Evolutionary conservation across 2,888 invertebrate species (phyloP).

Genomic region (Ormyrus rosae): DNA sequence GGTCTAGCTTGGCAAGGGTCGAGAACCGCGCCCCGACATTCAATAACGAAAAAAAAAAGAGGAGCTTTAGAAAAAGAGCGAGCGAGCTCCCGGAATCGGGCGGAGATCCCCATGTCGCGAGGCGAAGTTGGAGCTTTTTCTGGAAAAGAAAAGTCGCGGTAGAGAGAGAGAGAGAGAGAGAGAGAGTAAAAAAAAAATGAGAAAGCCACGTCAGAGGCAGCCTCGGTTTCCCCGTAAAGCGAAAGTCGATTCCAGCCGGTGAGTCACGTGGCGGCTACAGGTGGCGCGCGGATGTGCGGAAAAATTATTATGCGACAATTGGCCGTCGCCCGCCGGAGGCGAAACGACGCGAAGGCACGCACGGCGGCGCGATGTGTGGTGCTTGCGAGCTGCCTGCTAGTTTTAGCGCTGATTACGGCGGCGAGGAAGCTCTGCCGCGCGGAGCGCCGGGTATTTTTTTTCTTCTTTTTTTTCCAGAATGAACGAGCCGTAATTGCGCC

Average conservation of each 20-base stretch:
- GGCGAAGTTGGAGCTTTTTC: not conserved
- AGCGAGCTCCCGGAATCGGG: not conserved
- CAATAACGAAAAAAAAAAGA: conserved; percentile 8
- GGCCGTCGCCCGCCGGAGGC: not conserved
- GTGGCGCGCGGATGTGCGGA: conserved; percentile 3
- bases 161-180: not conserved
- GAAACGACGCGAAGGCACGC: not conserved
- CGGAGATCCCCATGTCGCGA: conserved; percentile 27
- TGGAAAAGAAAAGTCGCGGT: conserved; percentile 4
- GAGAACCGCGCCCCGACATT: not conserved
- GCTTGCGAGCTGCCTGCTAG: not conserved
- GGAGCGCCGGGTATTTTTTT: no score
- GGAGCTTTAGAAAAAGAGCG: not conserved
- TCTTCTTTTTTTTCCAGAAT: no score
- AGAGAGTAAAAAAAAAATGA: conserved; percentile 10
- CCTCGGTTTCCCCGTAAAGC: conserved; percentile 4
- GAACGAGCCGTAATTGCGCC: no score
- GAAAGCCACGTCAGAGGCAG: conserved; percentile 14
- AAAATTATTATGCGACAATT: conserved; percentile 28
- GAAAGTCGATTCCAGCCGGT: conserved; percentile 26
- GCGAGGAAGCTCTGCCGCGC: no score
- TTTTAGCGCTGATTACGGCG: no score
- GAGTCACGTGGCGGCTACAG: conserved; percentile 36
- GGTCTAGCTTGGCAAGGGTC: not conserved
- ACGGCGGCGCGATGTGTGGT: not conserved